Conservation (phyloP, 2,113 vertebrate species). For the Raphicerus campestris region DNA sequence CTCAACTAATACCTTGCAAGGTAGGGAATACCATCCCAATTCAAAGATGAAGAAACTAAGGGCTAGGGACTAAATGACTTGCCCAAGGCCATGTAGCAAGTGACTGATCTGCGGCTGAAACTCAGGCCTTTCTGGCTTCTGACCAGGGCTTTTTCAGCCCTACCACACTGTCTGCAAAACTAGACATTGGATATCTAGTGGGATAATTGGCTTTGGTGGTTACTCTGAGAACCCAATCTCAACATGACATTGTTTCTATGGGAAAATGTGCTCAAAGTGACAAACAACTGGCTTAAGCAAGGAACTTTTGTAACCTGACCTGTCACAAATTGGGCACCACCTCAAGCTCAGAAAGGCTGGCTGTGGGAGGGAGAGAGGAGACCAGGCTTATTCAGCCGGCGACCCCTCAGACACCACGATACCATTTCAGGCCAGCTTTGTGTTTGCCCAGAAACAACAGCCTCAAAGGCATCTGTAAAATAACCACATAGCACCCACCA, state of each 20-base stretch:
- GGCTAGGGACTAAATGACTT: neutral
- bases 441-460: neutral
- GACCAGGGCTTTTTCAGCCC: neutral
- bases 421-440: neutral
- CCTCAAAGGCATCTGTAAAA: neutral
- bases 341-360: neutral
- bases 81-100: neutral
- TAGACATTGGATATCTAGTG: neutral
- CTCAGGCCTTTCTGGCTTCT: neutral
- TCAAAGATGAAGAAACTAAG: conserved; percentile 35
- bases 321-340: neutral
- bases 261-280: conserved; percentile 48
- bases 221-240: neutral
- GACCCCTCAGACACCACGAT: neutral
- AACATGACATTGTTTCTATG: conserved; percentile 49
- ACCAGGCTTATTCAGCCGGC: neutral
- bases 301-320: conserved; percentile 51
- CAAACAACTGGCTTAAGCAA: conserved; percentile 57
- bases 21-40: neutral
- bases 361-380: neutral
- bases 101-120: neutral
- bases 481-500: neutral
- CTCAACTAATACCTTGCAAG: neutral
- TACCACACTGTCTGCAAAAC: neutral
- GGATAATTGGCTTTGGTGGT: neutral